Conservation (phyloP, 2,888 invertebrate genomes). For the Cantharis rustica region DNA sequence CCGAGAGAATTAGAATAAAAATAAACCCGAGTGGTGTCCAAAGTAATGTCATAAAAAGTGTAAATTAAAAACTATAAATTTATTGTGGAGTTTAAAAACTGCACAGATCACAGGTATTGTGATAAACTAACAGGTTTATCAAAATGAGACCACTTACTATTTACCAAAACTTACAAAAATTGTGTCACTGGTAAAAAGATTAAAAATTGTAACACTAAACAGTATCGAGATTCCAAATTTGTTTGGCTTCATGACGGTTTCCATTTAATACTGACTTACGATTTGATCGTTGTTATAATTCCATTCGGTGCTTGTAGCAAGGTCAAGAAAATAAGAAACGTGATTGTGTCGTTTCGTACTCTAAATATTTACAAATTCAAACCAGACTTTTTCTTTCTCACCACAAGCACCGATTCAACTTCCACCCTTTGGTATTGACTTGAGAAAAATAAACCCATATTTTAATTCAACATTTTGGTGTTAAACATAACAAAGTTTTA, state of each 20-base stretch:
- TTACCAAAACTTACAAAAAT: not conserved
- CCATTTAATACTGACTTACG: not conserved
- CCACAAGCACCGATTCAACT: not conserved
- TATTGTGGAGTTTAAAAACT: not conserved
- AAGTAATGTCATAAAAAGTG: not conserved
- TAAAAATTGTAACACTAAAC: not conserved
- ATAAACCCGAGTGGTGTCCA: not conserved
- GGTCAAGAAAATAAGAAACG: not conserved
- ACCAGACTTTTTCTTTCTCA: not conserved
- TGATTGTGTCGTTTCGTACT: not conserved
- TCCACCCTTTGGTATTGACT: not conserved
- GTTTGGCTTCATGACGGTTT: not conserved
- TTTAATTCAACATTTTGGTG: slow-evolving; percentile 1
- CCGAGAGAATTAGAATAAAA: not conserved
- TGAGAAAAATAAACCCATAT: not conserved
- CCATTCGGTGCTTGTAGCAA: not conserved
- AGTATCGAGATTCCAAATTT: not conserved
- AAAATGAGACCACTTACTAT: not conserved
- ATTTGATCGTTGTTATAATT: not conserved
- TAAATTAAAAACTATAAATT: not conserved
- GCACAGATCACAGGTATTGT: not conserved
- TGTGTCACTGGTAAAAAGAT: not conserved
- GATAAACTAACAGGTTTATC: not conserved
- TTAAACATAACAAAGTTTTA: slow-evolving; percentile 11
- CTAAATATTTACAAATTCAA: not conserved